These are phyloP conservation scores for Dysmachus trigonus DNA, from an alignment of 2,888 invertebrate genomes.

Conservation along the genomic window DNA sequence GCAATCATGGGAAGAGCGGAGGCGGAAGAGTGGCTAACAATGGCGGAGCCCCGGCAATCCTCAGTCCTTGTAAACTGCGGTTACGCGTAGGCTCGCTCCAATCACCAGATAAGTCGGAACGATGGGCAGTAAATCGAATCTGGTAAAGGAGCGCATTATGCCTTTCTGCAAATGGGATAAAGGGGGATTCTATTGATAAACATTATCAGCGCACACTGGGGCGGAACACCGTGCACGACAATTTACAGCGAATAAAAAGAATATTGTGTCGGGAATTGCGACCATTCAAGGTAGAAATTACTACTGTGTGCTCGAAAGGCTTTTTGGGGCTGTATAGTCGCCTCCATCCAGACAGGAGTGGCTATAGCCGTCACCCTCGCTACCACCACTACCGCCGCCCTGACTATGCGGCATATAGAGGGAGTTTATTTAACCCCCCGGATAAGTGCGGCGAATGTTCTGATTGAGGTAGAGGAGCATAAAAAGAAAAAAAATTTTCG, in stretches of 20 bases:
- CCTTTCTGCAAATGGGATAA: slow-evolving; percentile 21
- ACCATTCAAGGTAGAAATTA: slow-evolving; percentile 35
- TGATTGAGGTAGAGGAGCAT: slow-evolving; percentile 17
- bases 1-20: background rate
- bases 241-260: slow-evolving; percentile 35
- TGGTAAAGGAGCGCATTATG: slow-evolving; percentile 9
- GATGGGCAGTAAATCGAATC: slow-evolving; percentile 40
- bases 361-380: background rate
- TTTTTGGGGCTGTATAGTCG: background rate
- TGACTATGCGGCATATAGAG: background rate
- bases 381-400: background rate
- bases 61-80: slow-evolving; percentile 36
- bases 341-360: background rate
- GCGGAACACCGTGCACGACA: slow-evolving; percentile 2
- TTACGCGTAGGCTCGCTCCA: slow-evolving; percentile 32
- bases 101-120: slow-evolving; percentile 14
- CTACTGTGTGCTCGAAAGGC: background rate
- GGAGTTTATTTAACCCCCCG: slow-evolving; percentile 30
- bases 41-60: background rate
- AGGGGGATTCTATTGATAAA: slow-evolving; percentile 35
- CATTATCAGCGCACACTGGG: slow-evolving; percentile 29
- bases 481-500: slow-evolving; percentile 20
- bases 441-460: slow-evolving; percentile 15
- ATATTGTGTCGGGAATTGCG: slow-evolving; percentile 40
- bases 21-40: background rate